Evolutionary conservation across 2,888 invertebrate species (phyloP).

Genomic region (Tenthredo mesomela): DNA sequence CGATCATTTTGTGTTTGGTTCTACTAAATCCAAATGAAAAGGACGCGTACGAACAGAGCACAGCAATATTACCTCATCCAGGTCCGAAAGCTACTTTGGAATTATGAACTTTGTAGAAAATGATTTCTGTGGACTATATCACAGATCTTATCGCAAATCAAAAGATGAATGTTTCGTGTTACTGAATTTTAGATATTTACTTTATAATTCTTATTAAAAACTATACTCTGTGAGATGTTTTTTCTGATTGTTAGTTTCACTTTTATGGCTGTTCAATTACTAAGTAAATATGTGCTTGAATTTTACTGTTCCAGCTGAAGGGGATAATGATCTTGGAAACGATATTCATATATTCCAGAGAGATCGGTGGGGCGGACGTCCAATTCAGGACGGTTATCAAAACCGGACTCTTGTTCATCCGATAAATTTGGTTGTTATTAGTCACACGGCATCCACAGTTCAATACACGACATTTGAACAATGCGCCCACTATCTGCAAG

Average conservation of each 20-base stretch:
- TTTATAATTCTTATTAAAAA: background rate
- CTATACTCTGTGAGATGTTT: background rate
- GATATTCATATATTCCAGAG: slow-evolving; percentile 42
- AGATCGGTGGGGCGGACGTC: slow-evolving; percentile 45
- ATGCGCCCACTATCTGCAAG: background rate
- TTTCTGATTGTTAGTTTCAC: background rate
- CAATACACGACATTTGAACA: background rate
- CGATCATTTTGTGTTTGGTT: background rate
- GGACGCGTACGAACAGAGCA: background rate
- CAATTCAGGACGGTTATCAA: background rate
- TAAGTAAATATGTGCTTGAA: background rate
- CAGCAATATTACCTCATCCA: background rate
- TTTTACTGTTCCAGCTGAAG: slow-evolving; percentile 10
- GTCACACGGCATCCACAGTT: background rate
- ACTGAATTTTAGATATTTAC: background rate
- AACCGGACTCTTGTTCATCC: slow-evolving; percentile 33
- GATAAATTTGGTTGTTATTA: slow-evolving; percentile 25
- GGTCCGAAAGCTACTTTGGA: background rate
- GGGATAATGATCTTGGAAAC: slow-evolving; percentile 18
- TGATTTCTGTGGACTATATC: background rate
- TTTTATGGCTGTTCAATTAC: background rate
- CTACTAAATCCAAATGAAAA: background rate
- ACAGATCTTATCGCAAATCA: background rate
- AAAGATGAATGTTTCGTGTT: background rate
- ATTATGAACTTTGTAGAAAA: background rate